Percentiles rank a stretch among this genome's conserved stretches.
Conservation (phyloP, 2,888 invertebrate genomes). For the Synanthedon vespiformis region DNA sequence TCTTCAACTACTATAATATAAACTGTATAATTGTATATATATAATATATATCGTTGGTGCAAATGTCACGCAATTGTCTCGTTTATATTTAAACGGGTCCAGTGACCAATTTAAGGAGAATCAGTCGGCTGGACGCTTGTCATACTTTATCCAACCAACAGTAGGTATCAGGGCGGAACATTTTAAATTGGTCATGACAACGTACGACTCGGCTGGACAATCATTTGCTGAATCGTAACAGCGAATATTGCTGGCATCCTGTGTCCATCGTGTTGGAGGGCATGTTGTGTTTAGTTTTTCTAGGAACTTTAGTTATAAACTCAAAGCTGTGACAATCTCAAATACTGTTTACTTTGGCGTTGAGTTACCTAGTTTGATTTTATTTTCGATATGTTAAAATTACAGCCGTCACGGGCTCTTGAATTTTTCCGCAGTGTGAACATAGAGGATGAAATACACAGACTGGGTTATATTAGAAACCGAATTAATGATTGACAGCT, state of each 20-base stretch:
- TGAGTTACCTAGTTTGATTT: no score
- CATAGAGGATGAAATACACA: conserved; percentile 21
- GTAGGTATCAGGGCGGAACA: not conserved
- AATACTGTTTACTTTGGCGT: no score
- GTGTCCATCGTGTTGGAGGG: conserved; percentile 2
- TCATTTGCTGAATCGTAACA: conserved; percentile 31
- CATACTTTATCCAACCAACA: conserved; percentile 10
- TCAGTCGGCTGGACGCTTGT: conserved; percentile 9
- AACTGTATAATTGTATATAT: conserved; percentile 7
- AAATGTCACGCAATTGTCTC: conserved; percentile 47
- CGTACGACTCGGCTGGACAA: conserved; percentile 31
- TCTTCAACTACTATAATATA: conserved; percentile 16
- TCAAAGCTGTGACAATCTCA: no score
- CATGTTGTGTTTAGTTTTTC: not conserved
- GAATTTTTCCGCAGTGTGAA: conserved; percentile 29
- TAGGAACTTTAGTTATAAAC: no score
- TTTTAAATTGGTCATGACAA: conserved; percentile 6
- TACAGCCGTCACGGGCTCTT: conserved; percentile 30
- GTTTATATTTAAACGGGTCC: conserved; percentile 48
- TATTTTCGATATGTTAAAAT: conserved; percentile 16
- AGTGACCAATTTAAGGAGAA: conserved; percentile 27
- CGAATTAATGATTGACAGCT: conserved; percentile 3
- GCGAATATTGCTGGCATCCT: conserved; percentile 31
- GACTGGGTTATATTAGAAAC: conserved; percentile 13
- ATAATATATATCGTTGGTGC: conserved; percentile 15